A percentile compares a stretch with the other conserved stretches of the same genome.
These are phyloP conservation scores for Amphiduros pacificus DNA, from an alignment of 2,888 invertebrate genomes.

Conservation along the genomic window DNA sequence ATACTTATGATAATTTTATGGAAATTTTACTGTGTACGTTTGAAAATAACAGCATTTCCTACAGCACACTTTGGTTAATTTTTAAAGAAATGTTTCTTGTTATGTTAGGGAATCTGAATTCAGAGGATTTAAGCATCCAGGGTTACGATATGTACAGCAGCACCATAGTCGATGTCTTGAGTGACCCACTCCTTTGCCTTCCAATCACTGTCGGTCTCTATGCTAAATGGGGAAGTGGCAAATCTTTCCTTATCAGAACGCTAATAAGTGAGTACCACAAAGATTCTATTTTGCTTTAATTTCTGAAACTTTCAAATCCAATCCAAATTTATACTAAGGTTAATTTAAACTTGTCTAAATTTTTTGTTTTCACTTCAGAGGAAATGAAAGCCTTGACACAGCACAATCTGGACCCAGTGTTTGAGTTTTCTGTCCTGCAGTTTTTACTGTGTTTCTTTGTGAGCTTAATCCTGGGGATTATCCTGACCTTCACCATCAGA, in stretches of 20 bases:
- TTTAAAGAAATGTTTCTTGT: too few species aligned
- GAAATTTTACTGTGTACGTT: too few species aligned
- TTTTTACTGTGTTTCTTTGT: slow-evolving; percentile 46
- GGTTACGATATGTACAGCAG: slow-evolving; percentile 70
- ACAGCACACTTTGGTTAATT: too few species aligned
- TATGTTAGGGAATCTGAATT: slow-evolving; percentile 79
- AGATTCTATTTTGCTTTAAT: too few species aligned
- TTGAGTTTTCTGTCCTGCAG: slow-evolving; percentile 73
- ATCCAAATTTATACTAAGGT: too few species aligned
- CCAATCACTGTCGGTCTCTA: slow-evolving; percentile 98
- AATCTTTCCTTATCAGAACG: slow-evolving; percentile 85
- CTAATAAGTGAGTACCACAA: neutral
- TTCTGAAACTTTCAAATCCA: too few species aligned
- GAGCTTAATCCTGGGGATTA: slow-evolving; percentile 45
- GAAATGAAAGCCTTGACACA: slow-evolving; percentile 96
- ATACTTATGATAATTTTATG: too few species aligned
- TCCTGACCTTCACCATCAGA: slow-evolving; percentile 45
- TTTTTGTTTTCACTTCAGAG: slow-evolving; percentile 67
- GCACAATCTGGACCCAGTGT: slow-evolving; percentile 85
- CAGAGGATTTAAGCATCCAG: slow-evolving; percentile 92
- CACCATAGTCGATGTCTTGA: slow-evolving; percentile 87
- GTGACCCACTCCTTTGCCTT: slow-evolving; percentile 92
- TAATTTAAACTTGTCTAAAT: too few species aligned
- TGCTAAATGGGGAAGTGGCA: slow-evolving; percentile 98
- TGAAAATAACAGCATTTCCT: too few species aligned